Evolutionary conservation across 2,113 vertebrate species (phyloP), one percentile per base, ranked within the genome.

Genomic region (Anoplopoma fimbria): DNA sequence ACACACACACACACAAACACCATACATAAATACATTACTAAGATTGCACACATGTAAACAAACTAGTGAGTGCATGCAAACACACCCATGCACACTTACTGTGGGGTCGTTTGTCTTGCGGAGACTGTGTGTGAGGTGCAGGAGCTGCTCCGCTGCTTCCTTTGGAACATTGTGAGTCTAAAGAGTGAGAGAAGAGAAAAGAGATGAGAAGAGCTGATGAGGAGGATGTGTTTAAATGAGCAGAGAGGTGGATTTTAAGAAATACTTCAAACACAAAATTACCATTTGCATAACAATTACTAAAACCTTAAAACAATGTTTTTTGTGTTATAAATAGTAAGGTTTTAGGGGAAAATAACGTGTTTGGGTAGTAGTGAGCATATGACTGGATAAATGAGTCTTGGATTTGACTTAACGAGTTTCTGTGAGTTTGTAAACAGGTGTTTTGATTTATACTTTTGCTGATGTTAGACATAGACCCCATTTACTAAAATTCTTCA

Each of bases 111-210:
- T 96, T 45, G 96, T 97, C 74, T 95, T 91, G 61, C 96, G 96
- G 76, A 99, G 96, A 67, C 91, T 97, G 92, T 99, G 97, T 6
- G 96, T 96, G 84, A 99, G 93, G n/a, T 95, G 95, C 69, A 99
- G 70, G 9, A 99, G 92, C 88, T 96, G 96, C 69, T 98, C 95
- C 68, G 97, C 95, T 31, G 96, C 96, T 90, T 94, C 95, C 29
- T 65, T 87, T 15, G 97, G 96, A 69, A 96, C 95, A 88, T 93
- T 94, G 17, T 95, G 96, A 42, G 95, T 94, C 98, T 99, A 70
- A 62, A 80, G 40, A 84, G 51, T 27, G 25, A 23, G 75, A 53
- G 53, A 55, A 68, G 9, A 38, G 6, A 45, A 9, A 12, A 25
- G 10, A 13, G n/a, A 27, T 25, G 5, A 51, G 40, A 36, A 25